These are phyloP conservation scores for Leptarthrus brevirostris DNA, from an alignment of 2,888 invertebrate species.

Conservation along the genomic window DNA sequence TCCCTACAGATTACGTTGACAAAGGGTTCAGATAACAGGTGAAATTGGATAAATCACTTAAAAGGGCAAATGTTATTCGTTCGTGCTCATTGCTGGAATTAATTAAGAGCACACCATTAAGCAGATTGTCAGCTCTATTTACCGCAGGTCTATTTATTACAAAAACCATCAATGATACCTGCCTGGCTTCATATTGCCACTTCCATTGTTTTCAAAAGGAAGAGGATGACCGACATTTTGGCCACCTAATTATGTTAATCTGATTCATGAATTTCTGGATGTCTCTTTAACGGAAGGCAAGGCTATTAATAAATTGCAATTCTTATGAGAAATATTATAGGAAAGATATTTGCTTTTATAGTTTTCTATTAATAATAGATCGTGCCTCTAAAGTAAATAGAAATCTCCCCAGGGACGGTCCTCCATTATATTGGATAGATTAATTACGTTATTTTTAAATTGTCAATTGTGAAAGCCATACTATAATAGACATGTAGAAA, in stretches of 20 bases:
- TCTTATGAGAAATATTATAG: not conserved
- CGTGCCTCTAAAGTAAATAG: too few species aligned
- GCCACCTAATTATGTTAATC: conserved; percentile 6
- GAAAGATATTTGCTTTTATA: too few species aligned
- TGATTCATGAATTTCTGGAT: not conserved
- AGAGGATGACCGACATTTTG: not conserved
- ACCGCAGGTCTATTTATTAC: not conserved
- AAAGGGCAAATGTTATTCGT: conserved; percentile 4
- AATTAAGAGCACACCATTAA: conserved; percentile 30
- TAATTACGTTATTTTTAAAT: too few species aligned
- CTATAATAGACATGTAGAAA: too few species aligned
- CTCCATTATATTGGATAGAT: too few species aligned
- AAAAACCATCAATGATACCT: too few species aligned
- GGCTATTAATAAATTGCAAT: conserved; percentile 19
- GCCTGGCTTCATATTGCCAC: not conserved
- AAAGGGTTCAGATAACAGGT: conserved; percentile 28
- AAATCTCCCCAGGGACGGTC: too few species aligned
- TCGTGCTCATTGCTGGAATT: conserved; percentile 13
- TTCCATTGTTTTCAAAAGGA: not conserved
- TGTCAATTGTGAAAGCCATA: too few species aligned
- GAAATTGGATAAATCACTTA: conserved; percentile 28
- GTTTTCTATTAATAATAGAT: too few species aligned
- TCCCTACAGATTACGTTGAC: not conserved
- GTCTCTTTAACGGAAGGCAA: not conserved
- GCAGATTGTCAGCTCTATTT: conserved; percentile 28